These are phyloP conservation scores for Tor tambroides DNA, from an alignment of 2,113 vertebrate species.

Conservation along the genomic window DNA sequence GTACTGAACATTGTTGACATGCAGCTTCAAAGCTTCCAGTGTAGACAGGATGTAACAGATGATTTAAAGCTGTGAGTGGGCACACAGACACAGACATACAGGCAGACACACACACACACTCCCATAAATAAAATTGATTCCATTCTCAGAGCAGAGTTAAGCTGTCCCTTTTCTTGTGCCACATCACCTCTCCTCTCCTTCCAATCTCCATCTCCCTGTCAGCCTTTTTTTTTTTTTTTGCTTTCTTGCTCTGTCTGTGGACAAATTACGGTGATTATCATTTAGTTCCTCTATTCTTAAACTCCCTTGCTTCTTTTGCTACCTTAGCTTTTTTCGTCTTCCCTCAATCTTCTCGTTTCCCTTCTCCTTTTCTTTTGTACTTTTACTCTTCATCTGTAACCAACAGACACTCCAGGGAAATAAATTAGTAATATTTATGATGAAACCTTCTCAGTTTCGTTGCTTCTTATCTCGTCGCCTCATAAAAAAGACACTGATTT, in stretches of 20 bases:
- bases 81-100: constrained; percentile 34
- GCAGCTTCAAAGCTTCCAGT: background rate
- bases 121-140: constrained; percentile 44
- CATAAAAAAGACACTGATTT: constrained; percentile 75
- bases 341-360: constrained; percentile 20
- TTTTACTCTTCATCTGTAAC: constrained; percentile 58
- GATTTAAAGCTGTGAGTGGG: constrained; percentile 43
- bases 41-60: constrained; percentile 43
- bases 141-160: constrained; percentile 50
- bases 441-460: constrained; percentile 57
- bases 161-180: constrained; percentile 35
- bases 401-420: constrained; percentile 65
- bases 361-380: background rate
- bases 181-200: constrained; percentile 56
- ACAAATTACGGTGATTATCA: constrained; percentile 67
- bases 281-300: constrained; percentile 63
- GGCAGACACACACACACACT: background rate
- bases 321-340: constrained; percentile 11
- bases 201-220: background rate
- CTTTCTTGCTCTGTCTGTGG: constrained; percentile 39
- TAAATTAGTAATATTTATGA: constrained; percentile 78
- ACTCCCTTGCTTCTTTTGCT: constrained; percentile 41
- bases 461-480: constrained; percentile 66
- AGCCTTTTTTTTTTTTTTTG: constrained; percentile 18
- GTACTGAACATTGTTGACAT: background rate